These are phyloP conservation scores for Clarias batrachus DNA, from an alignment of 2,113 vertebrate species.

Conservation along the genomic window DNA sequence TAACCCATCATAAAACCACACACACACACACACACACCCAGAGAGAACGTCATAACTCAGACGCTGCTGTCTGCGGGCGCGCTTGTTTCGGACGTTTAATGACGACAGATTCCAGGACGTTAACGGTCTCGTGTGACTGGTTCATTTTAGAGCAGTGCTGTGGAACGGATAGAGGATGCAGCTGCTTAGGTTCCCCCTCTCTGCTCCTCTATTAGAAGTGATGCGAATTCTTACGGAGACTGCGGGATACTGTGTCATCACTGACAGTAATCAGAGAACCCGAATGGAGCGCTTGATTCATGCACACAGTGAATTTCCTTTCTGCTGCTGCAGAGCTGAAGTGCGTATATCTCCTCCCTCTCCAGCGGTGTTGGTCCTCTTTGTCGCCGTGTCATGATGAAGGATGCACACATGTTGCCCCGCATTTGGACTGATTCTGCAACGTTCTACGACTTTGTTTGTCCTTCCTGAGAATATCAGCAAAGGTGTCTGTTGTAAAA, in stretches of 20 bases:
- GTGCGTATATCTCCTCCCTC: constrained; percentile 35
- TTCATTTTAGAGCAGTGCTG: constrained; percentile 55
- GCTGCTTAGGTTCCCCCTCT: constrained; percentile 57
- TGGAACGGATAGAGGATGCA: constrained; percentile 70
- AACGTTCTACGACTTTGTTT: constrained; percentile 1
- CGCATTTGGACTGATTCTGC: constrained; percentile 15
- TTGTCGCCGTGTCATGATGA: constrained; percentile 36
- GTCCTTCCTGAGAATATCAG: not conserved
- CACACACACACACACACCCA: not conserved
- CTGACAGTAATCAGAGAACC: constrained; percentile 53
- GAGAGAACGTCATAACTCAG: constrained; percentile 9
- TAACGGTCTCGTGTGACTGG: constrained; percentile 38
- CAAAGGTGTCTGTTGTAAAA: not conserved
- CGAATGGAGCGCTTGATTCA: constrained; percentile 28
- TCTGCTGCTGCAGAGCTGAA: constrained; percentile 18
- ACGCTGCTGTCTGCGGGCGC: not conserved
- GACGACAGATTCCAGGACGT: constrained; percentile 4
- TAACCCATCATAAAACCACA: not conserved
- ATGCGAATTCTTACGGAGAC: constrained; percentile 28
- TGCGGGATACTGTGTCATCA: constrained; percentile 61
- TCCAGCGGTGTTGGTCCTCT: not conserved
- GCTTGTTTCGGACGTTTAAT: constrained; percentile 16
- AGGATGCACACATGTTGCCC: constrained; percentile 28
- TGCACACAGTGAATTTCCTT: constrained; percentile 29
- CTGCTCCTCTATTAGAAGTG: constrained; percentile 42